Evolutionary conservation across 1,140 invertebrate genomes (phyloP), one percentile per base, ranked within the genome.

Genomic region (Prorops nasuta): DNA sequence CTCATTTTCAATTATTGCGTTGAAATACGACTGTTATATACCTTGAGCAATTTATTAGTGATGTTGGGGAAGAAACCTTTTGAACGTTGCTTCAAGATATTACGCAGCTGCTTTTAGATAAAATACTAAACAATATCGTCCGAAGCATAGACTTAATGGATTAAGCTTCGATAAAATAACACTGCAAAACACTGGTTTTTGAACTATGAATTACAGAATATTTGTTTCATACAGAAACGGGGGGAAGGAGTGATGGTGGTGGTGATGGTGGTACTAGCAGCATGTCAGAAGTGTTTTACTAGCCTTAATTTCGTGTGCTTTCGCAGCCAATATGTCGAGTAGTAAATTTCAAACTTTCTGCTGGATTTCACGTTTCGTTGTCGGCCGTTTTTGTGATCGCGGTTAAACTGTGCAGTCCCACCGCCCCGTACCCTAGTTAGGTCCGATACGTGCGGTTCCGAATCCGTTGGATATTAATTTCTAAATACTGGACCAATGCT

Each of bases 251-350:
- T 24, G 20, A 14, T 14, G 32, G 10, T 12, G 18, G 8, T 8
- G 24, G 28, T 12, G 17, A 12, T 17, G 34, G 6, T 8, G 16
- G 32, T 32, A 22, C 47, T 28, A 28, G 46, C 40, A 38, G 43
- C 20, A 56, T 67, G 68, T 70, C 66, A 71, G 59, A 57, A 59
- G 64, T 72, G 67, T 72, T 72, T 72, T 72, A 72, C 67, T 71
- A 72, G 67, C 66, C 69, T 71, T 72, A 70, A 72, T 71, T 72
- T 70, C 64, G 67, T 61, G 62, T 63, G 66, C 66, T 67, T 69
- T 72, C 66, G 63, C 57, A 70, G 70, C 69, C 70, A 72, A 71
- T 72, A 71, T 72, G 69, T 70, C 65, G 63, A 55, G 60, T 61
- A 66, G 66, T 71, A 72, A 72, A 71, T 72, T 66, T 49, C 56